Conservation (phyloP, 2,113 vertebrate species). For the Beaufortia kweichowensis region DNA sequence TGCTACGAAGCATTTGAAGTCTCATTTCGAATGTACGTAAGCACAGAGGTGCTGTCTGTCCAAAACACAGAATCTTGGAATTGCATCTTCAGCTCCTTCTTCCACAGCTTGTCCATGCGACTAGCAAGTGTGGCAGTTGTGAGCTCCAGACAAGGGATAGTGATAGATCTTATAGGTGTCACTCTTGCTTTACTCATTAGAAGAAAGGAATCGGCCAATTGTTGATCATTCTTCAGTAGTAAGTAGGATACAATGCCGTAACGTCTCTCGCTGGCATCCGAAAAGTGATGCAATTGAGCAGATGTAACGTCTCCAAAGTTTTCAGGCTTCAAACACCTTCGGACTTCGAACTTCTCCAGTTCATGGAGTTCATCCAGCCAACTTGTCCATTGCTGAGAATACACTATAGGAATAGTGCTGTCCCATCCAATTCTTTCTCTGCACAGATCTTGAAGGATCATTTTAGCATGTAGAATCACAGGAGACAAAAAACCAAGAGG, state of each 20-base stretch:
- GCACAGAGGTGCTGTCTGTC: conserved; percentile 31
- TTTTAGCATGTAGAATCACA: neutral
- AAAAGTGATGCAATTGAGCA: conserved; percentile 14
- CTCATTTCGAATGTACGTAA: conserved; percentile 44
- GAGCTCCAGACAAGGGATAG: conserved; percentile 21
- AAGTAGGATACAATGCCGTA: conserved; percentile 3
- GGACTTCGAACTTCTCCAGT: neutral
- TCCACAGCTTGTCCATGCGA: conserved; percentile 32
- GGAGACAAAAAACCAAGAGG: conserved; percentile 34
- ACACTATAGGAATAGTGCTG: neutral
- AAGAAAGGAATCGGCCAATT: neutral
- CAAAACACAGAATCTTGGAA: conserved; percentile 18
- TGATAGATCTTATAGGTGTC: neutral
- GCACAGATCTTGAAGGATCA: neutral
- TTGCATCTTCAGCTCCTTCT: conserved; percentile 4
- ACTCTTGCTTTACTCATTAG: conserved; percentile 14
- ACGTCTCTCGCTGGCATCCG: neutral
- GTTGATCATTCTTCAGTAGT: neutral
- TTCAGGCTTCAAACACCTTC: neutral
- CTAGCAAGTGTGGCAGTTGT: conserved; percentile 8
- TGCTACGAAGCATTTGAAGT: conserved; percentile 40
- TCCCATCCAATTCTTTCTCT: neutral
- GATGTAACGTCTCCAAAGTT: neutral
- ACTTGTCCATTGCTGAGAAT: neutral
- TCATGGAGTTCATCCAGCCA: neutral